These are phyloP conservation scores for Ferdinandea cuprea DNA, from an alignment of 2,888 invertebrate species.

Conservation along the genomic window DNA sequence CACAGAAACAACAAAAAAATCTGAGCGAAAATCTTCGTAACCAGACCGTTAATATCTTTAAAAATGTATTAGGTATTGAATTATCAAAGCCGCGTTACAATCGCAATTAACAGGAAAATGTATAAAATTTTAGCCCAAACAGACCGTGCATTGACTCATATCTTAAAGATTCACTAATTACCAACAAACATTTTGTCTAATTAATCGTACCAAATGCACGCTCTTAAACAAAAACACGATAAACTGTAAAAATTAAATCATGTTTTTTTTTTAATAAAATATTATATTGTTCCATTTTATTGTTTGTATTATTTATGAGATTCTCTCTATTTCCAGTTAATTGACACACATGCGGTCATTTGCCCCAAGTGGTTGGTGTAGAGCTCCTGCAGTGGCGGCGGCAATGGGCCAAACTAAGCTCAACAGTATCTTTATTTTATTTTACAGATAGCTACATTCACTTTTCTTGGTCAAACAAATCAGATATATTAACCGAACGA, in stretches of 20 bases:
- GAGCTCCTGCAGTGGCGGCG: too few relatives aligned
- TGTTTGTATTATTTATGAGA: conserved; percentile 54
- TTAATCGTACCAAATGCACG: conserved; percentile 28
- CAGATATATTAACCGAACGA: conserved; percentile 1
- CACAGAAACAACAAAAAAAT: not conserved
- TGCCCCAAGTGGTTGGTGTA: conserved; percentile 31
- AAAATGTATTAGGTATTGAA: conserved; percentile 9
- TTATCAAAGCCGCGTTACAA: conserved; percentile 13
- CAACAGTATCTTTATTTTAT: conserved; percentile 45
- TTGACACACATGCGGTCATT: conserved; percentile 56
- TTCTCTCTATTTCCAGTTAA: conserved; percentile 61
- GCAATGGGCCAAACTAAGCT: conserved; percentile 15
- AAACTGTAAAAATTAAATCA: conserved; percentile 2
- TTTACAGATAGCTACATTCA: conserved; percentile 40
- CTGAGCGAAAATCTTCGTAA: not conserved
- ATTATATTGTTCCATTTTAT: conserved; percentile 62
- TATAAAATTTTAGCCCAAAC: conserved; percentile 10
- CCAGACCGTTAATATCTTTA: conserved; percentile 31
- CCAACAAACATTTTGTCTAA: conserved; percentile 15
- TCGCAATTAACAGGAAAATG: not conserved
- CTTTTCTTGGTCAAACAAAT: conserved; percentile 43
- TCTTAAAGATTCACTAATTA: conserved; percentile 14
- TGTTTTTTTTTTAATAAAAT: conserved; percentile 23
- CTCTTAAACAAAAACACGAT: conserved; percentile 19
- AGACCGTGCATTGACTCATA: conserved; percentile 23